phyloP scores from a whole-genome alignment of 2,888 invertebrate genomes.

The Synanthedon andrenaeformis region DNA sequence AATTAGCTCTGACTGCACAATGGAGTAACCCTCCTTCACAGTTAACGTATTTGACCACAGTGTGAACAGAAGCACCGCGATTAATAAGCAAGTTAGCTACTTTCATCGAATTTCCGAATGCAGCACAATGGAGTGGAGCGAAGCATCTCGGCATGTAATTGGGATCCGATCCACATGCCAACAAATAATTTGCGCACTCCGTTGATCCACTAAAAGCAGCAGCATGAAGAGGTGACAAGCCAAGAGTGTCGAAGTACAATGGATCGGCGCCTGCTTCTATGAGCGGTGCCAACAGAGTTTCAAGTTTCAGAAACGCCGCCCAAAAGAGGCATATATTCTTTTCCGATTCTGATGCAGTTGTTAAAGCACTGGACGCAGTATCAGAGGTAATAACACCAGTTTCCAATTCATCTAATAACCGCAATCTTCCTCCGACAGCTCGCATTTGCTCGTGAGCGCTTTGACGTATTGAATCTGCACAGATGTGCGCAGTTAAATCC shows the following conservation, averaged over 20 bases:
- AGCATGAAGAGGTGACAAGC: conserved; percentile 80
- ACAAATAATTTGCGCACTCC: conserved; percentile 76
- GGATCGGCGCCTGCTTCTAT: conserved; percentile 78
- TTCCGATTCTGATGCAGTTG: conserved; percentile 73
- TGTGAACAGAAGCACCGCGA: conserved; percentile 76
- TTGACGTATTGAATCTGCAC: conserved; percentile 78
- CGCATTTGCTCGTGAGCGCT: conserved; percentile 82
- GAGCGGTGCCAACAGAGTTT: conserved; percentile 74
- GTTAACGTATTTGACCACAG: conserved; percentile 74
- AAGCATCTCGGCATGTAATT: conserved; percentile 78
- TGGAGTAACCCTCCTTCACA: conserved; percentile 85
- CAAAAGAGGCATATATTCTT: conserved; percentile 79
- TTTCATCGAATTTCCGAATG: conserved; percentile 86
- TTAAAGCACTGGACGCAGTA: conserved; percentile 61
- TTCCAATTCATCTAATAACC: conserved; percentile 81
- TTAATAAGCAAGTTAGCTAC: conserved; percentile 83
- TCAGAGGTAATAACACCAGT: conserved; percentile 73
- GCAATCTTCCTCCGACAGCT: conserved; percentile 74
- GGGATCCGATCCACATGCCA: conserved; percentile 76
- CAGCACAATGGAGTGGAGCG: conserved; percentile 89
- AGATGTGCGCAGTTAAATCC: conserved; percentile 78
- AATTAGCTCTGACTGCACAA: conserved; percentile 87
- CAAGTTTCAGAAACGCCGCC: conserved; percentile 79
- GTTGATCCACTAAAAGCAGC: conserved; percentile 84
- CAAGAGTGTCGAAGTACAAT: conserved; percentile 77